Percentiles rank a stretch among this genome's conserved stretches.
phyloP scores from a whole-genome alignment of 2,888 invertebrate species.

The Entomobrya proxima region DNA sequence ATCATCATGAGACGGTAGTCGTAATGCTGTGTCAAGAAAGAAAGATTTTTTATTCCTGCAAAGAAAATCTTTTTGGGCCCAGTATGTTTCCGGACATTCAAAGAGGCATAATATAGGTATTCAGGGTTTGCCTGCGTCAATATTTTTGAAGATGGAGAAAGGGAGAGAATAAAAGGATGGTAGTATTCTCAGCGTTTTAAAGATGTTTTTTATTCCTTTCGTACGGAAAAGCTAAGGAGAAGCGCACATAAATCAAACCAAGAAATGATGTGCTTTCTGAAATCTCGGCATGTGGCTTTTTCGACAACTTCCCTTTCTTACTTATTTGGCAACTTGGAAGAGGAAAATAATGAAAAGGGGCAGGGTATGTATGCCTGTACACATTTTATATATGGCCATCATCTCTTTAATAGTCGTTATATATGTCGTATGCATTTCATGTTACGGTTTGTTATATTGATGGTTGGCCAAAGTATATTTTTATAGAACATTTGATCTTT shows the following conservation, averaged over 20 bases:
- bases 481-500: neutral
- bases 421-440: too few relatives aligned
- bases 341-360: neutral
- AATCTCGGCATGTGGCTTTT: slow-evolving; percentile 47
- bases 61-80: neutral
- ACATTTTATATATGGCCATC: neutral
- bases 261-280: slow-evolving; percentile 46
- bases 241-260: slow-evolving; percentile 54
- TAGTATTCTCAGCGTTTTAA: neutral
- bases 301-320: slow-evolving; percentile 18
- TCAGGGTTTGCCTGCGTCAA: neutral
- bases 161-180: neutral
- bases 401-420: neutral
- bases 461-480: too few relatives aligned
- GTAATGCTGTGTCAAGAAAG: neutral
- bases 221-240: slow-evolving; percentile 22
- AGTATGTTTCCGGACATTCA: neutral
- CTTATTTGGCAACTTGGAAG: slow-evolving; percentile 8
- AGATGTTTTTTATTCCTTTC: slow-evolving; percentile 14
- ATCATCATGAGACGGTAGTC: slow-evolving; percentile 3
- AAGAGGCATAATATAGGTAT: neutral
- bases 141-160: neutral
- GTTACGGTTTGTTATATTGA: too few relatives aligned
- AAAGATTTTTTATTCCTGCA: slow-evolving; percentile 23
- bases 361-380: neutral